phyloP scores from a whole-genome alignment of 2,888 invertebrate genomes.

The Piscicola geometra region DNA sequence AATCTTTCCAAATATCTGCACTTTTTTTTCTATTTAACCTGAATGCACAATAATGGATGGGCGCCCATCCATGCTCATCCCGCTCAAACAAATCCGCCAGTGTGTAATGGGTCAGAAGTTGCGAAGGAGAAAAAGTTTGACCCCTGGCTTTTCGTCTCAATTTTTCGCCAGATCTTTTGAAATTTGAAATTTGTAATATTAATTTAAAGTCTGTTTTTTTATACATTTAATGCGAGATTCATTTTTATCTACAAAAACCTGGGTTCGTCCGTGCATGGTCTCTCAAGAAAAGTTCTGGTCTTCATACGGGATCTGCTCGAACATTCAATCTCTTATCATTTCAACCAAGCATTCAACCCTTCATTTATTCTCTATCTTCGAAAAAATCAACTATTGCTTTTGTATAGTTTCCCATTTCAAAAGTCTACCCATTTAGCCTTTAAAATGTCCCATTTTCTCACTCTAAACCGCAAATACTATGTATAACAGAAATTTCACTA shows the following conservation, averaged over 20 bases:
- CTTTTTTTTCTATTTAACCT: too few species aligned
- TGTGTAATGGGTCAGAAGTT: conserved; percentile 27
- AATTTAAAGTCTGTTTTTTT: not conserved
- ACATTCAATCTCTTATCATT: not conserved
- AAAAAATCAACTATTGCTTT: not conserved
- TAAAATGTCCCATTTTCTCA: too few species aligned
- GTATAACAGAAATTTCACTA: too few species aligned
- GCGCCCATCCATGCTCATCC: conserved; percentile 26
- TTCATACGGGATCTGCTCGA: not conserved
- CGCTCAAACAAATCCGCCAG: conserved; percentile 21
- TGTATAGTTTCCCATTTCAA: too few species aligned
- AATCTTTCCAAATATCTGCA: too few species aligned
- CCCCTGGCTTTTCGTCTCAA: conserved; percentile 7
- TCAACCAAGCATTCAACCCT: not conserved
- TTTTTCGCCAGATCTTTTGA: conserved; percentile 15
- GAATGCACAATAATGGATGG: conserved; percentile 32
- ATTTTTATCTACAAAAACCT: not conserved
- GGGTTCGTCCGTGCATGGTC: not conserved
- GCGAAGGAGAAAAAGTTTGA: conserved; percentile 19
- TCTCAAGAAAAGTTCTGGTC: conserved; percentile 12
- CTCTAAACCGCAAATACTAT: too few species aligned
- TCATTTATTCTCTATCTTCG: conserved; percentile 10
- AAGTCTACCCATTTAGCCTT: too few species aligned
- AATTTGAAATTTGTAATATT: not conserved
- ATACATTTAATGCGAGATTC: too few species aligned